Percentiles rank a stretch among this genome's conserved stretches.
These are phyloP conservation scores for Chymomyza procnemis DNA, from an alignment of 2,888 invertebrate species.

Conservation along the genomic window DNA sequence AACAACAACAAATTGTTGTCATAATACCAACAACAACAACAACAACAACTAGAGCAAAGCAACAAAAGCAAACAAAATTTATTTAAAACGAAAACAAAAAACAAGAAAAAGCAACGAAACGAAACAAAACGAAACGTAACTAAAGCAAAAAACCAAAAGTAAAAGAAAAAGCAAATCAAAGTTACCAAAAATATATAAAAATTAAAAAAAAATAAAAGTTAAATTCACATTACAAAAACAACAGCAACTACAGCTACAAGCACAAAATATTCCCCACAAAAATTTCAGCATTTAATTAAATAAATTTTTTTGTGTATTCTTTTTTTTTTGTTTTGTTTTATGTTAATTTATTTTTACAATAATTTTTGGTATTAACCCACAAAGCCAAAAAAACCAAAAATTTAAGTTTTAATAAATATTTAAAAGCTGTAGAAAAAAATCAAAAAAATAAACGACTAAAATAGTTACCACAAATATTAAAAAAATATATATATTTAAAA, in stretches of 20 bases:
- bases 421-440: no score
- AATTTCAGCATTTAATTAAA: slow-evolving; percentile 15
- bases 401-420: no score
- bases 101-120: no score
- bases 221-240: slow-evolving; percentile 14
- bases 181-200: slow-evolving; percentile 5
- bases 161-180: slow-evolving; percentile 15
- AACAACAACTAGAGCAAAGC: slow-evolving; percentile 25
- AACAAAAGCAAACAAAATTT: slow-evolving; percentile 35
- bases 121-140: slow-evolving; percentile 49
- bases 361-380: neutral
- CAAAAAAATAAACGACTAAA: no score
- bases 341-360: slow-evolving; percentile 2
- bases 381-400: no score
- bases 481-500: no score
- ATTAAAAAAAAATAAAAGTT: slow-evolving; percentile 10
- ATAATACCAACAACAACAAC: slow-evolving; percentile 36
- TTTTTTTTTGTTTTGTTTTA: no score
- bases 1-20: slow-evolving; percentile 37
- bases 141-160: slow-evolving; percentile 15
- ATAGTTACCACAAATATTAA: no score
- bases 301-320: slow-evolving; percentile 25
- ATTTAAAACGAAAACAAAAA: slow-evolving; percentile 38
- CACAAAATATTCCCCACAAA: neutral
- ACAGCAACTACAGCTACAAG: neutral